These are phyloP conservation scores for Sebastes minor DNA, from an alignment of 2,797 vertebrate species.

Conservation along the genomic window DNA sequence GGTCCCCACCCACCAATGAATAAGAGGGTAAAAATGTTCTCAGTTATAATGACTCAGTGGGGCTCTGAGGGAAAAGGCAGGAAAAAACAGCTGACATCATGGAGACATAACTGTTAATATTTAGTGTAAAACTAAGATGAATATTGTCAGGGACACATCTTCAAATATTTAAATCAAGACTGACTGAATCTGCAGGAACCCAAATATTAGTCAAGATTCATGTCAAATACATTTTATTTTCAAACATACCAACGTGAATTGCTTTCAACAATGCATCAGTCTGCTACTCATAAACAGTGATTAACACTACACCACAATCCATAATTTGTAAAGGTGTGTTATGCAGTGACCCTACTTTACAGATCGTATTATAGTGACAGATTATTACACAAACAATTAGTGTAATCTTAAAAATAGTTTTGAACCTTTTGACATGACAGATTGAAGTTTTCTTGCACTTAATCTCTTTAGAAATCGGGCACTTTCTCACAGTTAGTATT, in stretches of 20 bases:
- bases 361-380: slow-evolving; percentile 41
- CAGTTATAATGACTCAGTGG: slow-evolving; percentile 35
- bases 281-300: slow-evolving; percentile 70
- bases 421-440: background rate
- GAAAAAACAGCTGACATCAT: slow-evolving; percentile 44
- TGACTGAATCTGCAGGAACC: background rate
- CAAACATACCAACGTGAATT: slow-evolving; percentile 70
- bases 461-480: background rate
- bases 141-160: background rate
- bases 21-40: slow-evolving; percentile 12
- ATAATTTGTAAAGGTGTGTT: slow-evolving; percentile 52
- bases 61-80: slow-evolving; percentile 15
- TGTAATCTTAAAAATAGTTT: background rate
- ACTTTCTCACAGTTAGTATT: slow-evolving; percentile 33
- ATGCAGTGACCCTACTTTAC: slow-evolving; percentile 28
- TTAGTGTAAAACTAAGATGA: background rate
- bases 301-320: slow-evolving; percentile 67
- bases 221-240: slow-evolving; percentile 78
- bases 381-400: slow-evolving; percentile 41
- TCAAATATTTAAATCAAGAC: background rate
- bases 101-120: slow-evolving; percentile 2
- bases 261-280: slow-evolving; percentile 63
- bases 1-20: background rate
- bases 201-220: slow-evolving; percentile 38
- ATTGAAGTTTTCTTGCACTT: slow-evolving; percentile 8